Evolutionary conservation across 1,140 invertebrate genomes (phyloP).

Genomic region (Drosophila bocki): DNA sequence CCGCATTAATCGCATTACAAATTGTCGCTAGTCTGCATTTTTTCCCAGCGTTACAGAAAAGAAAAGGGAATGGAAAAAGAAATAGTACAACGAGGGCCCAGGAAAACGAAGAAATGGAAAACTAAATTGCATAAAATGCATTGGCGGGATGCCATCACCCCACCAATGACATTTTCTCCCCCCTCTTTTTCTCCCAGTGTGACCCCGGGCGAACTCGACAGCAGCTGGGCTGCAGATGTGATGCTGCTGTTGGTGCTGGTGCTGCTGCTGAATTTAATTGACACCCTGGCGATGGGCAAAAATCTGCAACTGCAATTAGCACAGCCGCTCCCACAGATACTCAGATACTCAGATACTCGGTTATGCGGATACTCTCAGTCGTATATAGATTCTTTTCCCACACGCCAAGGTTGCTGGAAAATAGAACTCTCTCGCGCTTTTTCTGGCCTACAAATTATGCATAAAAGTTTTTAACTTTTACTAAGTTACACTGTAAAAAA

Average conservation of each 20-base stretch:
- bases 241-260: slow-evolving; percentile 37
- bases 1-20: slow-evolving; percentile 79
- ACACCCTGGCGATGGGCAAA: slow-evolving; percentile 67
- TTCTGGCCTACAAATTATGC: slow-evolving; percentile 77
- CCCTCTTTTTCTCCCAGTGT: slow-evolving; percentile 26
- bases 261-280: slow-evolving; percentile 72
- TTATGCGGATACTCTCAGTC: background rate
- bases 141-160: slow-evolving; percentile 65
- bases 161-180: slow-evolving; percentile 28
- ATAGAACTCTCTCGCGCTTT: slow-evolving; percentile 54
- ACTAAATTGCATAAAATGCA: slow-evolving; percentile 68
- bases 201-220: slow-evolving; percentile 32
- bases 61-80: background rate
- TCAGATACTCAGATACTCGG: slow-evolving; percentile 2
- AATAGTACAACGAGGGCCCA: slow-evolving; percentile 5
- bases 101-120: slow-evolving; percentile 63
- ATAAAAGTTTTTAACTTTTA: slow-evolving; percentile 56
- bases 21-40: slow-evolving; percentile 65
- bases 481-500: background rate
- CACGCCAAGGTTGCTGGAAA: slow-evolving; percentile 71
- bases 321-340: slow-evolving; percentile 38
- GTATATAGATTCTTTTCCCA: slow-evolving; percentile 61
- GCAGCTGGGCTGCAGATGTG: slow-evolving; percentile 45
- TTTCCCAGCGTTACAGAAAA: slow-evolving; percentile 46
- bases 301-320: slow-evolving; percentile 79